Conservation (phyloP, 2,888 invertebrate species). For the Trissoscelio sp. region DNA sequence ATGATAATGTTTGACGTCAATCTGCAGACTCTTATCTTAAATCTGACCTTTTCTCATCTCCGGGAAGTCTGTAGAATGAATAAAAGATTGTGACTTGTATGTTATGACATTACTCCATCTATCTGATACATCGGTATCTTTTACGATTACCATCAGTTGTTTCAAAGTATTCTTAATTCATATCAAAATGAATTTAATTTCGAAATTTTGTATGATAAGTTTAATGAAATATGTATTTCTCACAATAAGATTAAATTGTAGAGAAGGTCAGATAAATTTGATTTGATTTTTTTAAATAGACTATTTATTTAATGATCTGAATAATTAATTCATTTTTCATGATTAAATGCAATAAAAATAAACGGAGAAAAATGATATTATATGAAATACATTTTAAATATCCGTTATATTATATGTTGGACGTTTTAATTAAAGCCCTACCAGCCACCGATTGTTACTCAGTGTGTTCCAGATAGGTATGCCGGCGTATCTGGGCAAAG, state of each 20-base stretch:
- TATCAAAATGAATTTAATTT: conserved; percentile 5
- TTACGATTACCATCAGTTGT: conserved; percentile 43
- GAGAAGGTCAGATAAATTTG: too few relatives aligned
- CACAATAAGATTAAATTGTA: neutral
- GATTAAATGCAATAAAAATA: neutral
- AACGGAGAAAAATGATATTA: conserved; percentile 16
- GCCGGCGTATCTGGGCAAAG: conserved; percentile 31
- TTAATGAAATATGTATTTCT: neutral
- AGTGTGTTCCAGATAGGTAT: conserved; percentile 53
- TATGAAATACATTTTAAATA: conserved; percentile 27
- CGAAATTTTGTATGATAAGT: neutral
- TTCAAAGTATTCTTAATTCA: neutral
- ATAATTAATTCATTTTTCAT: conserved; percentile 2
- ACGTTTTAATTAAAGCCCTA: conserved; percentile 65
- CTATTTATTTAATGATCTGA: neutral
- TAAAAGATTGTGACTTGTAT: too few relatives aligned
- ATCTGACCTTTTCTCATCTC: too few relatives aligned
- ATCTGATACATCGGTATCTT: neutral
- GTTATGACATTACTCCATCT: too few relatives aligned
- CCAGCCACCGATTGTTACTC: conserved; percentile 48
- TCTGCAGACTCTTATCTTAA: too few relatives aligned
- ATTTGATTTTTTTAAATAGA: too few relatives aligned
- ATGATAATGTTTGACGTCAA: too few relatives aligned
- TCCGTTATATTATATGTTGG: conserved; percentile 49
- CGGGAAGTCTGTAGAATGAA: too few relatives aligned